Percentiles rank a stretch among this genome's conserved stretches.
These are phyloP conservation scores for Rotaria macrura DNA, from an alignment of 2,888 invertebrate species.

Conservation along the genomic window DNA sequence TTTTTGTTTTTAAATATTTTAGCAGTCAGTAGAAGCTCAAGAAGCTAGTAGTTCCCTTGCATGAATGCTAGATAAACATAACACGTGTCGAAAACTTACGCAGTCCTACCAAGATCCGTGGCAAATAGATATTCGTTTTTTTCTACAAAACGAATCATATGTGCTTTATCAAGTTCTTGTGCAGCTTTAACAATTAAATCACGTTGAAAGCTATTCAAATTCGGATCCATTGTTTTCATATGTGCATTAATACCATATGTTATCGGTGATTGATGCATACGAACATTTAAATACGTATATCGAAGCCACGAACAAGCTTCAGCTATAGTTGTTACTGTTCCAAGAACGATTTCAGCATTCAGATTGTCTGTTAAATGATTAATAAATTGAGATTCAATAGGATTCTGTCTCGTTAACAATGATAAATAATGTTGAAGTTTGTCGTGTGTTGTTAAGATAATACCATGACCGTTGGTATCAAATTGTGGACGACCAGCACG, in stretches of 20 bases:
- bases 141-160: constrained; percentile 82
- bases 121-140: constrained; percentile 57
- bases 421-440: constrained; percentile 85
- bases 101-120: no score
- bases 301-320: constrained; percentile 85
- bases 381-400: constrained; percentile 93
- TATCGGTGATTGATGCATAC: constrained; percentile 80
- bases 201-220: no score
- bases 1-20: no score
- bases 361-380: constrained; percentile 68
- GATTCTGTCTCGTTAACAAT: constrained; percentile 84
- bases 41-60: no score
- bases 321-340: no score
- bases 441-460: constrained; percentile 82
- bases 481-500: constrained; percentile 95
- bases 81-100: no score
- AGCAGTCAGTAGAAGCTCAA: no score
- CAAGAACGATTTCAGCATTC: constrained; percentile 55
- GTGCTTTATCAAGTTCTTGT: constrained; percentile 72
- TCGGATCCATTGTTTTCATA: no score
- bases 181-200: constrained; percentile 57
- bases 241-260: constrained; percentile 54
- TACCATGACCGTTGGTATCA: constrained; percentile 78
- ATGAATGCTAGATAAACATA: no score
- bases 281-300: constrained; percentile 85